These are phyloP conservation scores for Nymphalis polychloros DNA, from an alignment of 2,888 invertebrate species.

Conservation along the genomic window DNA sequence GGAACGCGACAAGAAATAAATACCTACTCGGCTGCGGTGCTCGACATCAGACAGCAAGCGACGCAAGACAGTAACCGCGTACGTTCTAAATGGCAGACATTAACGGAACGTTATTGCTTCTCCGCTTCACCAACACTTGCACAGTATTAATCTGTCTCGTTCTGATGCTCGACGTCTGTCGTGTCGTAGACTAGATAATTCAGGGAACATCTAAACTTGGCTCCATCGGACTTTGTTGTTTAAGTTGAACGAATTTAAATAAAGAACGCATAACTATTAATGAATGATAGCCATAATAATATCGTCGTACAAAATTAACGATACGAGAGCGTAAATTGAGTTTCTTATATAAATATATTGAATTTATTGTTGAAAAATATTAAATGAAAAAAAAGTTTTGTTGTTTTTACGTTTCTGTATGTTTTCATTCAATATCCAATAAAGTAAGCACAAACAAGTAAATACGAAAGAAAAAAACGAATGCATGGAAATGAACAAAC, in stretches of 20 bases:
- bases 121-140: slow-evolving; percentile 71
- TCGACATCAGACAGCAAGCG: slow-evolving; percentile 49
- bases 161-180: slow-evolving; percentile 57
- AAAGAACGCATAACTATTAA: slow-evolving; percentile 27
- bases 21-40: slow-evolving; percentile 56
- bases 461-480: slow-evolving; percentile 63
- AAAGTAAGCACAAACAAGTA: slow-evolving; percentile 64
- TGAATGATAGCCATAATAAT: slow-evolving; percentile 24
- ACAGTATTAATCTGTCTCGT: slow-evolving; percentile 73
- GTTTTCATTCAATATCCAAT: slow-evolving; percentile 62
- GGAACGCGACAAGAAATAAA: slow-evolving; percentile 58
- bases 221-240: slow-evolving; percentile 44
- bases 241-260: slow-evolving; percentile 38
- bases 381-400: slow-evolving; percentile 41
- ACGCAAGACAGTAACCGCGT: slow-evolving; percentile 71
- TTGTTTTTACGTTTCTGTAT: slow-evolving; percentile 46
- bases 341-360: slow-evolving; percentile 18
- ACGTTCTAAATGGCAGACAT: slow-evolving; percentile 76
- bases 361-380: slow-evolving; percentile 39
- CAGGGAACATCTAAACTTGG: slow-evolving; percentile 57
- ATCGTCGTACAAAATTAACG: not conserved
- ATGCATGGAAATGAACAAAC: slow-evolving; percentile 74
- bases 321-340: slow-evolving; percentile 4
- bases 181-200: slow-evolving; percentile 57
- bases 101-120: slow-evolving; percentile 77